Evolutionary conservation across 2,113 vertebrate genomes (phyloP), one percentile per base, ranked within the genome.

Genomic region (Thomomys bottae): DNA sequence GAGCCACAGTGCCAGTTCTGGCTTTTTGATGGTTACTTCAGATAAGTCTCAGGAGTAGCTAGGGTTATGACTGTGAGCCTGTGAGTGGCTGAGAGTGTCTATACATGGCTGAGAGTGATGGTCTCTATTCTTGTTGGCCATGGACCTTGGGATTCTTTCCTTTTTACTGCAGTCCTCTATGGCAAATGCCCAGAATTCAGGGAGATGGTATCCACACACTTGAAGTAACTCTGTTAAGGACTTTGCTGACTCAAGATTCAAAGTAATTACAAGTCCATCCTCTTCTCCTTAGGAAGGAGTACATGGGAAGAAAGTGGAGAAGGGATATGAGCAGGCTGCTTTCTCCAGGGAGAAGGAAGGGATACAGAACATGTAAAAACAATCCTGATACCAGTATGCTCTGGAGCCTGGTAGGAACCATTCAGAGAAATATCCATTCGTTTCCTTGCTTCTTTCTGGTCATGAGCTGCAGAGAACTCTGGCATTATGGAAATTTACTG

Each of bases 241-340:
- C 42, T 17, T 30, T 84, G 54, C 71, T 66, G 66, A 18, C 40
- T 24, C 49, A 54, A 72, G 38, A 71, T 89, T 95, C 72, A 21
- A 63, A 72, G 75, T 88, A 88, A 93, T 76, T 30, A 91, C 91
- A 94, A 84, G 57, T 95, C 42, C 54, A 72, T 57, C 80, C 63
- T 54, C 49, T 54, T 54, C 4, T 54, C 12, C 49, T 17, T 17
- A 2, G 49, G 49, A 54, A 54, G 11, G 11, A 54, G 49, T 14
- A 17, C 18, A 15, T 14, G 54, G 49, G 76, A 86, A 26, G 86
- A 63, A 84, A 90, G 93, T 88, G 89, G 36, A 45, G 67, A 75
- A 32, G 93, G 77, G 85, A 90, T 82, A 82, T 26, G 91, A 82
- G 80, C 84, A 85, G 92, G 92, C 95, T 90, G 76, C 92, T 92